Evolutionary conservation across 2,888 invertebrate genomes (phyloP).

Genomic region (Drosophila stalkeri): DNA sequence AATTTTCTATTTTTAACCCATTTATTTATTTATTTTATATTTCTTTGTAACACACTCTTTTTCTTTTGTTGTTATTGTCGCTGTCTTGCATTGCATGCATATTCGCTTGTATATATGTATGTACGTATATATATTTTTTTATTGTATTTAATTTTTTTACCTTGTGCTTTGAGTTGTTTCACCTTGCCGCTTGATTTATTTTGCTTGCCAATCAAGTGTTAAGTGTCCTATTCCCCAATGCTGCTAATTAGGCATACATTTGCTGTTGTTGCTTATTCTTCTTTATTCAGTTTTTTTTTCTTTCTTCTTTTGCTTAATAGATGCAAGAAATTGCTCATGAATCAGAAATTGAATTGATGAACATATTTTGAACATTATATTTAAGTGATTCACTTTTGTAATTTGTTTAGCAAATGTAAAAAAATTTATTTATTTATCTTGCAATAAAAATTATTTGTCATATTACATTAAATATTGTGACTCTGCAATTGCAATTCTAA

Average conservation of each 20-base stretch:
- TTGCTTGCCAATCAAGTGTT: slow-evolving; percentile 53
- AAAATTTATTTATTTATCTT: neutral
- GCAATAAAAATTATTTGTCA: neutral
- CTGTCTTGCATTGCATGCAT: slow-evolving; percentile 18
- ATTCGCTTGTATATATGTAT: neutral
- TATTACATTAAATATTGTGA: neutral
- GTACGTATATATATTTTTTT: neutral
- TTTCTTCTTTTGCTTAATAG: neutral
- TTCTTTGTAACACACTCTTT: slow-evolving; percentile 11
- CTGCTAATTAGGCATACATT: slow-evolving; percentile 36
- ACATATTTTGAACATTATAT: neutral
- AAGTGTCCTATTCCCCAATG: slow-evolving; percentile 25
- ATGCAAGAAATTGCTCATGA: neutral
- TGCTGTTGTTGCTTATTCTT: neutral
- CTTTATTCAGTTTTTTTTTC: neutral
- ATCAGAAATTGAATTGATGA: neutral
- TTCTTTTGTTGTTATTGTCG: neutral
- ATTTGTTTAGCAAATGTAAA: neutral
- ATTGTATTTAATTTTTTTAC: slow-evolving; percentile 23
- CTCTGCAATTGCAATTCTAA: too few species aligned
- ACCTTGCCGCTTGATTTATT: slow-evolving; percentile 56
- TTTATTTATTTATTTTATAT: slow-evolving; percentile 16
- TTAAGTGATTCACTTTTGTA: neutral
- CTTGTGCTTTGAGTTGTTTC: slow-evolving; percentile 36
- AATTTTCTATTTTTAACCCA: slow-evolving; percentile 48